These are phyloP conservation scores for Ecdyonurus torrentis DNA, from an alignment of 2,888 invertebrate species.

Conservation along the genomic window DNA sequence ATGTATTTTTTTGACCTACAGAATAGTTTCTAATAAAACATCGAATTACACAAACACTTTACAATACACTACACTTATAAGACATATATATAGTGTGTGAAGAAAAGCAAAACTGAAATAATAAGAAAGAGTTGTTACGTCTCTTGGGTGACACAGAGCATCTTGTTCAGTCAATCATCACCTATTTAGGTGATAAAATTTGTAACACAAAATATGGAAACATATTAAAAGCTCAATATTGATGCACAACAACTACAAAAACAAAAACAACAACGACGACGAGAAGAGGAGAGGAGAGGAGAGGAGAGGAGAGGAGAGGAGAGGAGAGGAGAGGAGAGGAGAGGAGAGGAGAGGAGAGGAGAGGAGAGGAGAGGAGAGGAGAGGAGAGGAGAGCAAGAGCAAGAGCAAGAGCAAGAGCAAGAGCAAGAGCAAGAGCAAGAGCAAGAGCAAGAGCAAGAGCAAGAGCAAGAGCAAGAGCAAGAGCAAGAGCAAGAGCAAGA, in stretches of 20 bases:
- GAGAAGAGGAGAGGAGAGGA: background rate
- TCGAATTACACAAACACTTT: too few species aligned
- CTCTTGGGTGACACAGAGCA: too few species aligned
- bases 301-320: background rate
- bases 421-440: background rate
- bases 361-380: background rate
- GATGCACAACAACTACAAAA: too few species aligned
- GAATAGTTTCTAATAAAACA: too few species aligned
- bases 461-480: background rate
- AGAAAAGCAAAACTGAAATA: too few species aligned
- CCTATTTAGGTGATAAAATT: background rate
- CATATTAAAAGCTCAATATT: too few species aligned
- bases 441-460: background rate
- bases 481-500: too few species aligned
- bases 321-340: background rate
- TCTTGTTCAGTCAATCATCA: too few species aligned
- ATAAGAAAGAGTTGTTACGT: too few species aligned
- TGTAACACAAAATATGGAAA: background rate
- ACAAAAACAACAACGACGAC: background rate
- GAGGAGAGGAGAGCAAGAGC: background rate
- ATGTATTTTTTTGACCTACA: too few species aligned
- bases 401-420: background rate
- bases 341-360: background rate
- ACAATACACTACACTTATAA: too few species aligned
- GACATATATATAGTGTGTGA: too few species aligned